Conservation (phyloP, 2,113 vertebrate species). For the Chamaetylas fuelleborni region DNA sequence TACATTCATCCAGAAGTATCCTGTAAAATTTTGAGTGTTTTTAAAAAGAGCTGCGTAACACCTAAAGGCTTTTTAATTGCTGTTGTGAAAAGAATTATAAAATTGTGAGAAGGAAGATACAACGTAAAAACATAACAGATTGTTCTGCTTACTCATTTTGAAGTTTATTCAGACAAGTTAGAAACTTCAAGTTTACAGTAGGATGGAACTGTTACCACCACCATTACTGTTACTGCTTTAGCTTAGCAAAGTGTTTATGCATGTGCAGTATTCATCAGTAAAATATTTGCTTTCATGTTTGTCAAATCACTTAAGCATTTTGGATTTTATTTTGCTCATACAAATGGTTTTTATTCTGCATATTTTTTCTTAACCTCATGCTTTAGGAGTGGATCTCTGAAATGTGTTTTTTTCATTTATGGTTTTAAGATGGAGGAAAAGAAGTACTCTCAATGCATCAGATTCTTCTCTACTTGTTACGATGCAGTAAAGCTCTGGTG, state of each 20-base stretch:
- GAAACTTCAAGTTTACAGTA: neutral
- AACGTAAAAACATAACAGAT: constrained; percentile 7
- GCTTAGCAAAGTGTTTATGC: constrained; percentile 27
- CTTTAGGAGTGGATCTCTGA: neutral
- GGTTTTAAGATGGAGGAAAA: constrained; percentile 89
- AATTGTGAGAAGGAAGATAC: constrained; percentile 24
- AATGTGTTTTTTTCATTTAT: neutral
- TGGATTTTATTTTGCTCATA: constrained; percentile 20
- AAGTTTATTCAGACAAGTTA: constrained; percentile 31
- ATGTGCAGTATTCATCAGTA: constrained; percentile 23
- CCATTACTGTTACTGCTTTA: neutral
- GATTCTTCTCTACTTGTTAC: constrained; percentile 91
- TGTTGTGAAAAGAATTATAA: constrained; percentile 54
- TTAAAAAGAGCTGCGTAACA: constrained; percentile 40
- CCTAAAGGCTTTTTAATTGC: constrained; percentile 63
- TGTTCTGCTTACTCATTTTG: constrained; percentile 29
- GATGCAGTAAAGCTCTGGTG: constrained; percentile 90
- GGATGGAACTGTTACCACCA: neutral
- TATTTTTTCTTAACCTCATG: neutral
- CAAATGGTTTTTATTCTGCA: neutral
- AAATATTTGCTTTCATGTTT: constrained; percentile 23
- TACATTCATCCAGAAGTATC: constrained; percentile 57
- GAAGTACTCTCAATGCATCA: constrained; percentile 99
- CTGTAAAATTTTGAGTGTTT: constrained; percentile 62
- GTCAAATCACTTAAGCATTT: neutral